phyloP scores from a whole-genome alignment of 2,888 invertebrate species.

The Thyatira batis region DNA sequence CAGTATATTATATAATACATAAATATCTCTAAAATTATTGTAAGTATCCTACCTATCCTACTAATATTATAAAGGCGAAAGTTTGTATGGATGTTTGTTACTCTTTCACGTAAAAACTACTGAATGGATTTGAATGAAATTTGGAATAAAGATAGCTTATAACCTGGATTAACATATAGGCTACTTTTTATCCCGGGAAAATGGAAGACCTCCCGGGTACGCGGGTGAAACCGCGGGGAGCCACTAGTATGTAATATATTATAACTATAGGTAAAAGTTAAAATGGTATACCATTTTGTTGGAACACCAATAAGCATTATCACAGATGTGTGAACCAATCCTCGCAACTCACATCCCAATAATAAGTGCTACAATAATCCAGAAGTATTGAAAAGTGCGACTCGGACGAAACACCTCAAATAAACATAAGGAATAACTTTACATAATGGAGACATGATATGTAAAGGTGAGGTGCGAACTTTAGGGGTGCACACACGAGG shows the following conservation, averaged over 20 bases:
- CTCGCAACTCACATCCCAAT: constrained; percentile 3
- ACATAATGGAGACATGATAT: constrained; percentile 70
- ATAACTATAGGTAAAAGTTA: background rate
- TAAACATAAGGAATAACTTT: constrained; percentile 42
- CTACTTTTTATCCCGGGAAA: too few species aligned
- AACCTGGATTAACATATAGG: too few species aligned
- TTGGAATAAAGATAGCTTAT: too few species aligned
- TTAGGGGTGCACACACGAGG: constrained; percentile 76
- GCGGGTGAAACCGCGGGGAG: too few species aligned
- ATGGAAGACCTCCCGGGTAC: too few species aligned
- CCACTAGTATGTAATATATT: too few species aligned
- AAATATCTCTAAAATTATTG: too few species aligned
- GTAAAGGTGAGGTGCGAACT: constrained; percentile 71
- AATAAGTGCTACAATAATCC: constrained; percentile 3
- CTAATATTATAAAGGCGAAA: too few species aligned
- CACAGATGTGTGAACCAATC: background rate
- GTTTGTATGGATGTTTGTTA: too few species aligned
- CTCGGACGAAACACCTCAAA: constrained; percentile 14
- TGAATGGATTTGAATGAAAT: too few species aligned
- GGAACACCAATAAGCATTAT: background rate
- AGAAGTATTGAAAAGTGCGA: constrained; percentile 27
- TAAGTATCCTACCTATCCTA: background rate
- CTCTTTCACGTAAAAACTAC: too few species aligned
- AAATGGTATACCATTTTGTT: background rate
- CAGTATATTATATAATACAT: too few species aligned